Evolutionary conservation across 2,888 invertebrate species (phyloP).

Genomic region (Pycnomerus fuliginosus): DNA sequence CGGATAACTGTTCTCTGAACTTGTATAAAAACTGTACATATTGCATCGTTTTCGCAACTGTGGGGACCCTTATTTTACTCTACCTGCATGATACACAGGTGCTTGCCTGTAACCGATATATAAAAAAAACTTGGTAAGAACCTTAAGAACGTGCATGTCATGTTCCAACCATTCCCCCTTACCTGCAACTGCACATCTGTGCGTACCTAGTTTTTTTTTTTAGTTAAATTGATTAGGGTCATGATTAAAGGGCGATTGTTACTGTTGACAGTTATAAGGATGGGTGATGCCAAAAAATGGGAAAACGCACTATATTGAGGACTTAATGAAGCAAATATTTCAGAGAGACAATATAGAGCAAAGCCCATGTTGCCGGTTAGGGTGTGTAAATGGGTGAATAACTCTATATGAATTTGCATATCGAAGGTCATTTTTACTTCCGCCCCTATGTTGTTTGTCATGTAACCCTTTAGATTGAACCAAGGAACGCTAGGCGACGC

Average conservation of each 20-base stretch:
- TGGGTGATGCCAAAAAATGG: constrained; percentile 3
- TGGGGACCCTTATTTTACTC: constrained; percentile 18
- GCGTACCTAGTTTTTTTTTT: too few species aligned
- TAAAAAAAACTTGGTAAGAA: too few species aligned
- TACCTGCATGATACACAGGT: constrained; percentile 20
- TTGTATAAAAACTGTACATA: background rate
- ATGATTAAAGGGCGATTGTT: background rate
- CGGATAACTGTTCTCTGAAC: constrained; percentile 17
- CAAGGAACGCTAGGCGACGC: constrained; percentile 18
- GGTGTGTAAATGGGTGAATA: constrained; percentile 51
- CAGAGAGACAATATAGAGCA: constrained; percentile 17
- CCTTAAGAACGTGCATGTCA: background rate
- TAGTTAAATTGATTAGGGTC: too few species aligned
- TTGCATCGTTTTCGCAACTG: constrained; percentile 15
- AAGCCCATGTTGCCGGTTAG: constrained; percentile 27
- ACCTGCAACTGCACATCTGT: too few species aligned
- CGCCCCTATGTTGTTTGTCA: constrained; percentile 52
- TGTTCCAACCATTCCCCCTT: too few species aligned
- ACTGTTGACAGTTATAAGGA: background rate
- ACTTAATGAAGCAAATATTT: constrained; percentile 19
- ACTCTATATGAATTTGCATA: constrained; percentile 52
- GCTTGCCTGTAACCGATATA: too few species aligned
- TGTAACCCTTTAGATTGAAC: constrained; percentile 46
- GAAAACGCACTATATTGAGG: constrained; percentile 12
- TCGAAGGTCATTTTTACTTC: constrained; percentile 51